Conservation (phyloP, 2,888 invertebrate species). For the Plebejus argus region DNA sequence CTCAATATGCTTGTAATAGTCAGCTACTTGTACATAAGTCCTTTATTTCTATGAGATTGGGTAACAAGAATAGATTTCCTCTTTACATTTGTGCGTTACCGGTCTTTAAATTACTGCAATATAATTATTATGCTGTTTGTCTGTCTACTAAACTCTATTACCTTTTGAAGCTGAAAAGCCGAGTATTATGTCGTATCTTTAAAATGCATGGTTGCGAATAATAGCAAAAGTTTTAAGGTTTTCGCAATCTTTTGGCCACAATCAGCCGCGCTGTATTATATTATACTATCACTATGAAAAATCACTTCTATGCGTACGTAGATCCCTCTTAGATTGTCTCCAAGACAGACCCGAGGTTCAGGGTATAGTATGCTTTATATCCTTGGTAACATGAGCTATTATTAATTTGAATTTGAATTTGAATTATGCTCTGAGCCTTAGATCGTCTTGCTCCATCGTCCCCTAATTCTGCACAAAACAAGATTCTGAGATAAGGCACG, state of each 20-base stretch:
- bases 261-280: not conserved
- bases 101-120: no score
- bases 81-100: not conserved
- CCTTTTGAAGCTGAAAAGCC: no score
- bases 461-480: not conserved
- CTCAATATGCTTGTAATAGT: not conserved
- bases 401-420: no score
- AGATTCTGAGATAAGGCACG: slow-evolving; percentile 20
- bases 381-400: no score
- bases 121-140: no score
- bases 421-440: no score
- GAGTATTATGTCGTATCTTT: no score
- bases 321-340: slow-evolving; percentile 1
- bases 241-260: slow-evolving; percentile 14
- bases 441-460: no score
- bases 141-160: no score
- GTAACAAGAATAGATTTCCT: not conserved
- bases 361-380: no score
- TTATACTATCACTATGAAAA: not conserved
- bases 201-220: no score
- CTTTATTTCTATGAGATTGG: not conserved
- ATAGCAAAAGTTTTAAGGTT: not conserved
- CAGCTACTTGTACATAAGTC: not conserved
- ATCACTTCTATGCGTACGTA: slow-evolving; percentile 17
- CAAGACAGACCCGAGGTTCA: not conserved